These are phyloP conservation scores for Thalassarche chlororhynchos DNA, from an alignment of 2,113 vertebrate genomes.

Conservation along the genomic window DNA sequence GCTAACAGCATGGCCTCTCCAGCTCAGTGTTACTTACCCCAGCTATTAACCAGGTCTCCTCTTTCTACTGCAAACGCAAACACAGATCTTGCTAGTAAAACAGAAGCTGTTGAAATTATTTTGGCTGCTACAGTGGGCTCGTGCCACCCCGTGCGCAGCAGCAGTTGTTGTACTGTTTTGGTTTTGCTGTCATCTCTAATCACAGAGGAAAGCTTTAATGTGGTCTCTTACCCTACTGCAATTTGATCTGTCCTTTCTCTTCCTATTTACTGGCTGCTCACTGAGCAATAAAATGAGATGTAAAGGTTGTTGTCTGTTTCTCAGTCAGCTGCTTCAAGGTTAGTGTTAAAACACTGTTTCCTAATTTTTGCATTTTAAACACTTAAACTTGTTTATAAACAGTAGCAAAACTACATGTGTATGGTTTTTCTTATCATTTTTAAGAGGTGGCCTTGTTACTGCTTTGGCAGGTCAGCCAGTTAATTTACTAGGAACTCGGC, in stretches of 20 bases:
- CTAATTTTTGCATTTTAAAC: slow-evolving; percentile 41
- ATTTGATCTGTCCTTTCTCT: slow-evolving; percentile 45
- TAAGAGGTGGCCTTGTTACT: slow-evolving; percentile 38
- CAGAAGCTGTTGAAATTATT: slow-evolving; percentile 66
- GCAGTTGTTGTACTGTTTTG: slow-evolving; percentile 30
- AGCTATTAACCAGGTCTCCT: slow-evolving; percentile 20
- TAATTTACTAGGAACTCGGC: slow-evolving; percentile 17
- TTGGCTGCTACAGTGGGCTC: slow-evolving; percentile 67
- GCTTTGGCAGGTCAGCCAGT: slow-evolving; percentile 26
- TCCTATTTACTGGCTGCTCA: slow-evolving; percentile 23
- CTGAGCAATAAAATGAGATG: slow-evolving; percentile 22
- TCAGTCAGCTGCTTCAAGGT: slow-evolving; percentile 39
- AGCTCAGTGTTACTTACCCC: not conserved
- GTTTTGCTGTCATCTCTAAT: slow-evolving; percentile 29
- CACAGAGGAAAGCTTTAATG: slow-evolving; percentile 12
- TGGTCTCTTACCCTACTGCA: not conserved
- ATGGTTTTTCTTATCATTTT: not conserved
- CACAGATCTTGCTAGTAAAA: slow-evolving; percentile 34
- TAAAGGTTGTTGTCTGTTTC: slow-evolving; percentile 28
- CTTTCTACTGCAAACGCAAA: slow-evolving; percentile 16
- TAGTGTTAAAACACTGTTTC: slow-evolving; percentile 44
- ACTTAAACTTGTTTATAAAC: slow-evolving; percentile 55
- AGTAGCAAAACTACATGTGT: slow-evolving; percentile 5
- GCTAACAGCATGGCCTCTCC: not conserved
- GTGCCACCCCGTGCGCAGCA: slow-evolving; percentile 62